A percentile compares a stretch with the other conserved stretches of the same genome.
Conservation (phyloP, 2,888 invertebrate genomes). For the Apodemia hepburni region DNA sequence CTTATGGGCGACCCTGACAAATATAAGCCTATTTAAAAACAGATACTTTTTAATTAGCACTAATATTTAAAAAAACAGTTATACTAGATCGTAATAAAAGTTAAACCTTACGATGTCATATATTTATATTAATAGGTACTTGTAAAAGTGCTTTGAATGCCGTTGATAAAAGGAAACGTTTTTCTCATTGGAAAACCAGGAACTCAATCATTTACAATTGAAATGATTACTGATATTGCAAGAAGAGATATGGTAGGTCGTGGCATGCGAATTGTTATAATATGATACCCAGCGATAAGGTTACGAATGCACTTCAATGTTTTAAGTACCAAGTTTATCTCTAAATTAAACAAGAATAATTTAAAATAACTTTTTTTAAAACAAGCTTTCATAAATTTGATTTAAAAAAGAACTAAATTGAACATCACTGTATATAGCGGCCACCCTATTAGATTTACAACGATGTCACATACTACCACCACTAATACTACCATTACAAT, state of each 20-base stretch:
- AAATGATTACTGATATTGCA: slow-evolving; percentile 14
- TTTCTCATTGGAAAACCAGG: slow-evolving; percentile 6
- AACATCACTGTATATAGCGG: too few species aligned
- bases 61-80: too few species aligned
- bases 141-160: neutral
- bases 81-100: too few species aligned
- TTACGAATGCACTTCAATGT: neutral
- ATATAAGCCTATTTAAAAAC: too few species aligned
- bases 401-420: too few species aligned
- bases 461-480: too few species aligned
- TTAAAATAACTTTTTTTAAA: too few species aligned
- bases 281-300: neutral
- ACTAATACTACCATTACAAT: too few species aligned
- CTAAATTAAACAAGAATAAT: slow-evolving; percentile 11
- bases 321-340: neutral
- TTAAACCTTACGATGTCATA: neutral
- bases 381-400: too few species aligned
- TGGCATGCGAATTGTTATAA: neutral
- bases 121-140: neutral
- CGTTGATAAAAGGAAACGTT: neutral
- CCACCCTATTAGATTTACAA: too few species aligned
- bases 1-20: too few species aligned
- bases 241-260: slow-evolving; percentile 17
- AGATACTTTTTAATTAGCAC: too few species aligned
- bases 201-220: slow-evolving; percentile 13